Evolutionary conservation across 2,888 invertebrate genomes (phyloP), one percentile per base, ranked within the genome.

Genomic region (Drosophila gaucha): DNA sequence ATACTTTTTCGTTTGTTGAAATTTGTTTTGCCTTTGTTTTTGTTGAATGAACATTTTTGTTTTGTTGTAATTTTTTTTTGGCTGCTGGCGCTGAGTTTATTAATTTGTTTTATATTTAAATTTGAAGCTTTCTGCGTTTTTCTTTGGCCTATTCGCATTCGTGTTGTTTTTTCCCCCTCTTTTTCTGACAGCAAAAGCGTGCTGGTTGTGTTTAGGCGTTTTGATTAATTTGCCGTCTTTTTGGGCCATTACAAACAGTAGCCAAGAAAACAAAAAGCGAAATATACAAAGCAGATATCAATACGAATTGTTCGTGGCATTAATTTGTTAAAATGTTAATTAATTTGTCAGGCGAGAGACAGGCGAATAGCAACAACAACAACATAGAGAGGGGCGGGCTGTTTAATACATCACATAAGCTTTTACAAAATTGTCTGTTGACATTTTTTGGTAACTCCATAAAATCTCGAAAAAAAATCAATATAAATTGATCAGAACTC

Each of bases 261-360:
- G 83, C 76, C 68, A 66, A 75, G 62, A 54, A 66, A 30, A 39
- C 2, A 30, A 18, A 24, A 22, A n/a, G 8, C 31, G 31, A 38
- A 24, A 39, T 35, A 39, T 12, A 18, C 31, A 31, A 54, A 64
- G 39, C 18, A 33, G 51, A 73, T 78, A 62, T 70, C 56, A 62
- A 70, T 60, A 39, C 56, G 35, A 36, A 54, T 35, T 35, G 16
- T 59, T 60, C 35, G 74, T 38, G 67, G 59, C 62, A 79, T 58
- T 74, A 74, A 80, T 84, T 87, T 83, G 67, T 78, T 65, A 51
- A 69, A 78, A 80, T 78, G 88, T 60, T 87, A 87, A 87, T 87
- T 85, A 69, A 78, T 78, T 68, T 87, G 82, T 87, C 88, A 83
- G 88, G 67, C 75, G 43, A 66, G 44, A 52, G 67, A 67, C 73